phyloP scores from a whole-genome alignment of 2,797 vertebrate species.

The Cirrhinus molitorella region DNA sequence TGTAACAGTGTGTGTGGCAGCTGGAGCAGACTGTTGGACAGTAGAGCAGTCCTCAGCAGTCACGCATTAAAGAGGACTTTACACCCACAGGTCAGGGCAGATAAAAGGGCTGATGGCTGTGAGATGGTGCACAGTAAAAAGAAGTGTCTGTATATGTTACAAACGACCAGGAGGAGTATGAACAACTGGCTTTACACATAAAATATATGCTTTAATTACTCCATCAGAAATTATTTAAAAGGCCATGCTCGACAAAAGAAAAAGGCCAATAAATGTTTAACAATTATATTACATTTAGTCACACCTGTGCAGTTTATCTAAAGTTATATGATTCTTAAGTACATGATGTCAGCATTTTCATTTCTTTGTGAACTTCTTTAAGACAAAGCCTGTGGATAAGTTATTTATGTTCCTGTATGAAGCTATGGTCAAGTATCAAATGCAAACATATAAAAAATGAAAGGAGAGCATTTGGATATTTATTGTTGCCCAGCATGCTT shows the following conservation, averaged over 20 bases:
- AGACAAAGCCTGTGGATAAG: slow-evolving; percentile 55
- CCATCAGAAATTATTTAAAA: not conserved
- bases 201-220: slow-evolving; percentile 11
- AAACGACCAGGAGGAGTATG: slow-evolving; percentile 56
- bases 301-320: not conserved
- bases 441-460: slow-evolving; percentile 54
- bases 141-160: slow-evolving; percentile 51
- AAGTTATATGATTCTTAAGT: not conserved
- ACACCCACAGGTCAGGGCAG: slow-evolving; percentile 79
- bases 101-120: slow-evolving; percentile 63
- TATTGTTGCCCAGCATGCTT: slow-evolving; percentile 63
- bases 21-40: slow-evolving; percentile 61
- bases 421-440: slow-evolving; percentile 64
- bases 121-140: slow-evolving; percentile 30
- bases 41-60: slow-evolving; percentile 65
- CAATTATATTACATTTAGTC: not conserved
- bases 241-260: too few species aligned
- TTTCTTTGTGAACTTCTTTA: not conserved
- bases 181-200: slow-evolving; percentile 28
- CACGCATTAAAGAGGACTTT: slow-evolving; percentile 79
- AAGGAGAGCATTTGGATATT: slow-evolving; percentile 63
- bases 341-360: not conserved
- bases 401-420: slow-evolving; percentile 69
- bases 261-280: not conserved
- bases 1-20: slow-evolving; percentile 48